Percentiles rank a stretch among this genome's conserved stretches.
phyloP scores from a whole-genome alignment of 2,888 invertebrate species.

The Chrysodeixis includens region DNA sequence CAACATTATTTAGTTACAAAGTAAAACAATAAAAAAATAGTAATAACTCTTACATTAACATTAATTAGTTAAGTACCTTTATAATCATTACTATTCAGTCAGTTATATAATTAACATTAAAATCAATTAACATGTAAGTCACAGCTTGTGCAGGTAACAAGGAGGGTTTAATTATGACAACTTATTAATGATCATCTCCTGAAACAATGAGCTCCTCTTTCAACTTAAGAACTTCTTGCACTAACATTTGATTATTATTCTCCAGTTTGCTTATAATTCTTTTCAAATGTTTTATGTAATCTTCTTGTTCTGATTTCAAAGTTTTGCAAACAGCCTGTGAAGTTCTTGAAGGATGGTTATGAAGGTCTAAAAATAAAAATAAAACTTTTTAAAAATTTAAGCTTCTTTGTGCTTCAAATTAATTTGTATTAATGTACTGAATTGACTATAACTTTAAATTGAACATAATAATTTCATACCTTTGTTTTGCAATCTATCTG shows the following conservation, averaged over 20 bases:
- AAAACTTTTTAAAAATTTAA: neutral
- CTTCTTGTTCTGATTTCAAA: constrained; percentile 53
- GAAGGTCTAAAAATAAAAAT: constrained; percentile 42
- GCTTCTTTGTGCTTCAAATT: too few species aligned
- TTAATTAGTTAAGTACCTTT: constrained; percentile 29
- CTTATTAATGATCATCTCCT: constrained; percentile 47
- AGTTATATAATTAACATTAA: constrained; percentile 32
- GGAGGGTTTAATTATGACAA: constrained; percentile 5
- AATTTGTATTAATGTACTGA: too few species aligned
- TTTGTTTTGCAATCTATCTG: constrained; percentile 77
- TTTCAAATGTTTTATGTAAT: constrained; percentile 52
- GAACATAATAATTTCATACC: constrained; percentile 64
- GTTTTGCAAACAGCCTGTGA: constrained; percentile 50
- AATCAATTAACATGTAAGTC: constrained; percentile 38
- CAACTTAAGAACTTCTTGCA: constrained; percentile 59
- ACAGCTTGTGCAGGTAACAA: constrained; percentile 38
- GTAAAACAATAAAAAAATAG: constrained; percentile 12
- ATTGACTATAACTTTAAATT: too few species aligned
- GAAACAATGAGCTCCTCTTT: constrained; percentile 74
- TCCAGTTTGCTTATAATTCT: constrained; percentile 52
- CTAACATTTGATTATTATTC: constrained; percentile 52
- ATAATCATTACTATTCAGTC: constrained; percentile 34
- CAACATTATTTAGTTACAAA: constrained; percentile 27
- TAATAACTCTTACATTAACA: constrained; percentile 33
- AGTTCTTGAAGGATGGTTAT: constrained; percentile 44